Percentiles rank a stretch among this genome's conserved stretches.
Conservation (phyloP, 2,797 vertebrate genomes). For the Micropoecilia bifurca region DNA sequence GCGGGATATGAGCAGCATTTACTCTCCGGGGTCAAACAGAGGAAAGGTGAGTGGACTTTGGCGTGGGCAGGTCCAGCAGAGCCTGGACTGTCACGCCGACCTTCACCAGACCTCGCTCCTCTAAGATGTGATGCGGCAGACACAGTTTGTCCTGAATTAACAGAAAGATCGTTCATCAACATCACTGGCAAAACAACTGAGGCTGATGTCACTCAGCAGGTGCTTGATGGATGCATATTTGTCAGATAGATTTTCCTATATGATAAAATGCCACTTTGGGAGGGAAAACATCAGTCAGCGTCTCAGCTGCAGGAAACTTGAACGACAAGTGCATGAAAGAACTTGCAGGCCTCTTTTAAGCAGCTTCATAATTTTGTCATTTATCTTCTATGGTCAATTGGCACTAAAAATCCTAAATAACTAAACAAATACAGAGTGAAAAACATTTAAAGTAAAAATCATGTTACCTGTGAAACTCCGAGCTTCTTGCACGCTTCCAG, state of each 20-base stretch:
- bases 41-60: constrained; percentile 88
- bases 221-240: neutral
- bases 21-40: constrained; percentile 80
- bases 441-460: neutral
- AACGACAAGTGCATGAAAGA: neutral
- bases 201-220: neutral
- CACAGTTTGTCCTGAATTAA: constrained; percentile 92
- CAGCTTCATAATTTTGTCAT: neutral
- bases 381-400: neutral
- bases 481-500: constrained; percentile 97
- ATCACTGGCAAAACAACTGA: neutral
- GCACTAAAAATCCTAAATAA: neutral
- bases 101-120: constrained; percentile 95
- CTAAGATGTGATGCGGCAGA: constrained; percentile 97
- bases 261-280: neutral
- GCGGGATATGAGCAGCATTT: constrained; percentile 28
- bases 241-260: neutral
- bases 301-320: neutral
- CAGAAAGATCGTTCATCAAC: constrained; percentile 24
- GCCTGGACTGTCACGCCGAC: constrained; percentile 95
- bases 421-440: neutral
- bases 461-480: constrained; percentile 94
- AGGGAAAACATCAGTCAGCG: neutral
- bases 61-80: constrained; percentile 89
- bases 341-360: neutral